Evolutionary conservation across 2,113 vertebrate species (phyloP).

Genomic region (Capreolus pygargus): DNA sequence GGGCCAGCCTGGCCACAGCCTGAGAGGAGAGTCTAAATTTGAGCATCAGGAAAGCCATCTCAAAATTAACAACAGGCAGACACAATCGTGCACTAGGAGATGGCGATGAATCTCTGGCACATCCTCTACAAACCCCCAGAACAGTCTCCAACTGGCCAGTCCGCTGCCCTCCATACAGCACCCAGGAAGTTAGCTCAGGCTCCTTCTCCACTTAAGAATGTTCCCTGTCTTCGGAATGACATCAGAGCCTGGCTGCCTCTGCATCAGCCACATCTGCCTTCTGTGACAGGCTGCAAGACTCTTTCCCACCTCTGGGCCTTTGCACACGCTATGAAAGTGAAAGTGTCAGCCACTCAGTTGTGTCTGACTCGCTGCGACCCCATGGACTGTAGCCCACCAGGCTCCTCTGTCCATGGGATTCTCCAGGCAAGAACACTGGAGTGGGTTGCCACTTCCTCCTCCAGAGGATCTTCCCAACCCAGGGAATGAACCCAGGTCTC

Average conservation of each 20-base stretch:
- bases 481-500: not conserved
- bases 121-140: not conserved
- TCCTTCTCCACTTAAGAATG: not conserved
- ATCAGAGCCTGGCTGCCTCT: not conserved
- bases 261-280: not conserved
- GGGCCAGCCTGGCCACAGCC: not conserved
- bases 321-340: not conserved
- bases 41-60: not conserved
- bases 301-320: not conserved
- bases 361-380: not conserved
- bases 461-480: not conserved
- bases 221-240: not conserved
- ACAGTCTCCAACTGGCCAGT: not conserved
- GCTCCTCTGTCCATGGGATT: not conserved
- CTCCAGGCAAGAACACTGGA: not conserved
- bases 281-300: not conserved
- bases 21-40: not conserved
- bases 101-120: not conserved
- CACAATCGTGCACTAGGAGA: not conserved
- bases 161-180: fast-evolving
- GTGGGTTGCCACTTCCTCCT: not conserved
- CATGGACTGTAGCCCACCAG: not conserved
- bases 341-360: not conserved
- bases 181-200: not conserved
- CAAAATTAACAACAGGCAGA: not conserved